Evolutionary conservation across 2,797 vertebrate species (phyloP), one percentile per base, ranked within the genome.

Genomic region (Sebastes cheni): DNA sequence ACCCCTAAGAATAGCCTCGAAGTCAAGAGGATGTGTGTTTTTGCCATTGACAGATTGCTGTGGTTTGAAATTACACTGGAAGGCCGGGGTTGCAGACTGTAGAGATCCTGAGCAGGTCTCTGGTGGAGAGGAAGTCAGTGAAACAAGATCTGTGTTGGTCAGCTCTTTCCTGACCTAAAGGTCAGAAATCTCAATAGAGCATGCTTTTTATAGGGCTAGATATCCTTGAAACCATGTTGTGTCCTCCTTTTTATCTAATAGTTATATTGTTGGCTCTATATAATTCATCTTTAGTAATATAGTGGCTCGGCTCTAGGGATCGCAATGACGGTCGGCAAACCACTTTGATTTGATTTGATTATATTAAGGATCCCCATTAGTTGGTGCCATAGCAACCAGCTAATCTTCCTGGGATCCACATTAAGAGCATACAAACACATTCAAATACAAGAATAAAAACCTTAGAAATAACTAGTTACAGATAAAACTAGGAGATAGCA

Each of bases 161-260:
- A 96, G 95, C 95, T 92, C 77, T 94, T 95, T 93, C 62, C 81
- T 92, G 91, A 91, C 90, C 93, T 74, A 88, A 91, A 95, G 95
- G 95, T 95, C 94, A 94, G 84, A 91, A 88, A 84, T 95, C 93
- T 93, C 89, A 90, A 87, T 85, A 79, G 84, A 82, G 72, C 30
- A 68, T 83, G 86, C 85, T 92, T 91, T 90, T 91, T 91, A 91
- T 88, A 90, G 87, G 76, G 46, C 64, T 68, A 36, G 64, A 87
- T 88, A 85, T 93, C 79, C 75, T 89, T 86, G 82, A 89, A 79
- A 86, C 46, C n/a, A 23, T 70, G 73, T 30, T 82, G 61, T 86
- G 65, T 67, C 80, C 52, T 80, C 52, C 52, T 82, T 16, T 58
- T 29, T 29, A 27, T 12, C n/a, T 79, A 66, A 64, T 29, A 50